Conservation (phyloP, 2,113 vertebrate species). For the Butorides virescens region DNA sequence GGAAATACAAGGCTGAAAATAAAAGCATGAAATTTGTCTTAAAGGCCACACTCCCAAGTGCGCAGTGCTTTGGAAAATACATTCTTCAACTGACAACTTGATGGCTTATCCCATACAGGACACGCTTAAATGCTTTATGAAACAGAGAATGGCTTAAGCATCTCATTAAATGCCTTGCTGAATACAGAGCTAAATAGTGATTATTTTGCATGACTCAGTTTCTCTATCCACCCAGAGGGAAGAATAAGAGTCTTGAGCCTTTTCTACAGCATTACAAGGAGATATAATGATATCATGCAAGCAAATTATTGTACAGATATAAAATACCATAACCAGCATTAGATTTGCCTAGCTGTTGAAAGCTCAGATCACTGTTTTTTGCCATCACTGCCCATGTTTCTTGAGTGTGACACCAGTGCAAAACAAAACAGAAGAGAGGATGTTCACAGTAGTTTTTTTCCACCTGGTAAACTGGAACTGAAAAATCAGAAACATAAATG, state of each 20-base stretch:
- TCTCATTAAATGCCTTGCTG: background rate
- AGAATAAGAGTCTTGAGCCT: background rate
- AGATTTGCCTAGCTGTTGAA: background rate
- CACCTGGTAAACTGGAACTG: background rate
- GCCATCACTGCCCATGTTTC: background rate
- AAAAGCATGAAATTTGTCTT: background rate
- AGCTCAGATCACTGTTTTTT: background rate
- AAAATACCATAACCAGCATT: background rate
- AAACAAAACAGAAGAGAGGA: background rate
- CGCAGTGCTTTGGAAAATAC: background rate
- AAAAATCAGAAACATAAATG: background rate
- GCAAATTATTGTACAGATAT: background rate
- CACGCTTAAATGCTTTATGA: background rate
- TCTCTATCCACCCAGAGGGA: background rate
- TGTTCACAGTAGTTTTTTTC: background rate
- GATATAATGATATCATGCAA: background rate
- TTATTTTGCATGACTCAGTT: constrained; percentile 43
- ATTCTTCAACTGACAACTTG: background rate
- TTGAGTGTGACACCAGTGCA: background rate
- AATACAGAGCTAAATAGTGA: background rate
- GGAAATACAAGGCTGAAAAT: background rate
- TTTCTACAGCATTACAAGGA: background rate
- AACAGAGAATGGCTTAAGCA: background rate
- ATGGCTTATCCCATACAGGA: background rate
- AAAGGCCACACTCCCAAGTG: background rate